A percentile compares a stretch with the other conserved stretches of the same genome.
Conservation (phyloP, 2,113 vertebrate genomes). For the Ramphastos sulfuratus region DNA sequence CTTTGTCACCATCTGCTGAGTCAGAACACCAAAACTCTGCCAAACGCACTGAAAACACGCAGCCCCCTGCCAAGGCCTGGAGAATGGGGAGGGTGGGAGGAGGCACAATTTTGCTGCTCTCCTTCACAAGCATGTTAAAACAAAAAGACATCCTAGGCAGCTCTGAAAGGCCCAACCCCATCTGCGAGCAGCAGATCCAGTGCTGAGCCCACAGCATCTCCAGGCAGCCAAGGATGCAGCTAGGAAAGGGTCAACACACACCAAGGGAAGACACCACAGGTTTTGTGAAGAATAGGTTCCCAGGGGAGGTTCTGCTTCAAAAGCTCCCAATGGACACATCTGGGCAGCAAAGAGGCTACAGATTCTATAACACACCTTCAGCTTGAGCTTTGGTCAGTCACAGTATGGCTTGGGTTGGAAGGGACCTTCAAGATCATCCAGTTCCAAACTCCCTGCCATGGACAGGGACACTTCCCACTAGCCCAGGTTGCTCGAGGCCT, state of each 20-base stretch:
- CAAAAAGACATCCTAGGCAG: neutral
- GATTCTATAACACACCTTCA: neutral
- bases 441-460: no score
- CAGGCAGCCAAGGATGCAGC: neutral
- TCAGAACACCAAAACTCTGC: constrained; percentile 75
- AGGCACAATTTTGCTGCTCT: neutral
- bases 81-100: neutral
- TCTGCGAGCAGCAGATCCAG: neutral
- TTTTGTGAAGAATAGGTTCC: neutral
- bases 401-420: no score
- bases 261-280: neutral
- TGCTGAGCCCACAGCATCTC: neutral
- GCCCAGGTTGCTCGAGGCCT: no score
- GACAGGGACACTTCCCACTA: no score
- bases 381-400: neutral
- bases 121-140: neutral
- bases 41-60: constrained; percentile 63
- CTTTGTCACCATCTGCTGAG: constrained; percentile 76
- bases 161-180: neutral
- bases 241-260: rapidly evolving
- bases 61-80: neutral
- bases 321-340: neutral
- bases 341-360: neutral
- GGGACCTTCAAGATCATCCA: no score
- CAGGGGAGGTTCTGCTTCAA: neutral